These are phyloP conservation scores for Eulemur albifrons DNA, from an alignment of 2,797 vertebrate genomes.

Conservation along the genomic window DNA sequence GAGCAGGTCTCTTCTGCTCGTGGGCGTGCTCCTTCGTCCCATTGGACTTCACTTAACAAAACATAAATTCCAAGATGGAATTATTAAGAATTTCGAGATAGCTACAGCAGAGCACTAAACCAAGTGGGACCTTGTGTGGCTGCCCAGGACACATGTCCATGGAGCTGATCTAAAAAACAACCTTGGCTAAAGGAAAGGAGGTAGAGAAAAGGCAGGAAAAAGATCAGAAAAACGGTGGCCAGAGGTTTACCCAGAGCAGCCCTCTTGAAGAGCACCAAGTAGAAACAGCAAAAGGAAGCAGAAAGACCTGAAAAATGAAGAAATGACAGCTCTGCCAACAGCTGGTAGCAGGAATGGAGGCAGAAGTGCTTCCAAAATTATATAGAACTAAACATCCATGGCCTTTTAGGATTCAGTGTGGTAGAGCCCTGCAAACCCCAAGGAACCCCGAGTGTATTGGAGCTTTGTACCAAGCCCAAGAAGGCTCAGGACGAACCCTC, in stretches of 20 bases:
- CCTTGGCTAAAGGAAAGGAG: neutral
- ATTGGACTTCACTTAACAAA: neutral
- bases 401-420: neutral
- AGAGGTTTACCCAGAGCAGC: neutral
- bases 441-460: neutral
- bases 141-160: neutral
- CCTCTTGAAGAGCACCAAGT: neutral
- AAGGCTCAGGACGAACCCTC: neutral
- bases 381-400: neutral
- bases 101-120: neutral
- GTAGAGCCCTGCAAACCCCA: neutral
- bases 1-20: neutral
- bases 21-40: neutral
- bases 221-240: neutral
- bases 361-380: neutral
- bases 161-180: neutral
- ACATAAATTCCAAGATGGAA: neutral
- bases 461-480: neutral
- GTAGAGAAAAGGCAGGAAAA: neutral
- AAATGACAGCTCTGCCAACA: neutral
- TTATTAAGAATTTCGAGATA: neutral
- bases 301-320: neutral
- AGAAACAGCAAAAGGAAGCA: neutral
- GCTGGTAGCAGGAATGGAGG: neutral
- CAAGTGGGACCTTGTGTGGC: neutral